phyloP scores from a whole-genome alignment of 1,140 invertebrate species.

The Pseudobourletiella spinata region DNA sequence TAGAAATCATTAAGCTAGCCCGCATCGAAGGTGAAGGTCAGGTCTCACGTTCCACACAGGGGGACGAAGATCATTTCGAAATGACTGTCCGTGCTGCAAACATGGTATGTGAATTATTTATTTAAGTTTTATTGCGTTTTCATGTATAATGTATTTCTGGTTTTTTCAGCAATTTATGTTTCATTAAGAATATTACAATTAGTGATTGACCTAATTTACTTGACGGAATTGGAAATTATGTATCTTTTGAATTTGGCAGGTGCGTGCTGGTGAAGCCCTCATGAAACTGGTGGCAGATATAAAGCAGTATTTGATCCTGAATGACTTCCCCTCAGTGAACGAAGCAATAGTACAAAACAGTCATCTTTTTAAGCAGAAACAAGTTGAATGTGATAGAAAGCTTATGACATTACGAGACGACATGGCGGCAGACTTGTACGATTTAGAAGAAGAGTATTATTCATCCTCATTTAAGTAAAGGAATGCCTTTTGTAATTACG shows the following conservation, averaged over 20 bases:
- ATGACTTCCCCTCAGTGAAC: slow-evolving; percentile 94
- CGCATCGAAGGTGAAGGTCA: slow-evolving; percentile 88
- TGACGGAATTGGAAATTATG: too few relatives aligned
- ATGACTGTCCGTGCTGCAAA: slow-evolving; percentile 93
- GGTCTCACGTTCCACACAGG: slow-evolving; percentile 74
- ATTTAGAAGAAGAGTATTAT: slow-evolving; percentile 96
- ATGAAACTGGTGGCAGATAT: slow-evolving; percentile 95
- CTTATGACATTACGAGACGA: slow-evolving; percentile 84
- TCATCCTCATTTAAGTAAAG: slow-evolving; percentile 84
- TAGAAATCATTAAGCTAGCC: slow-evolving; percentile 87
- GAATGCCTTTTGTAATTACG: too few relatives aligned
- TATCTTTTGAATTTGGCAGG: too few relatives aligned
- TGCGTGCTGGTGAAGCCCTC: slow-evolving; percentile 85
- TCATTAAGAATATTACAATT: too few relatives aligned
- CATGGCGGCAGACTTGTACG: slow-evolving; percentile 88
- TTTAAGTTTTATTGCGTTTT: background rate
- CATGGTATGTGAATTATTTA: slow-evolving; percentile 71
- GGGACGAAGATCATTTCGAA: slow-evolving; percentile 91
- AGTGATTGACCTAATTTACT: too few relatives aligned
- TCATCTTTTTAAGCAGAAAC: slow-evolving; percentile 75
- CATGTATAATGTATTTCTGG: too few relatives aligned
- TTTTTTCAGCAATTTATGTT: too few relatives aligned
- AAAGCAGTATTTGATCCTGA: slow-evolving; percentile 91
- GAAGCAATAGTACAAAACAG: slow-evolving; percentile 88
- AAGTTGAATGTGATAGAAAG: slow-evolving; percentile 87